Conservation (phyloP, 37 sponge, comb jelly and placozoan species). For the Geodia barretti region DNA sequence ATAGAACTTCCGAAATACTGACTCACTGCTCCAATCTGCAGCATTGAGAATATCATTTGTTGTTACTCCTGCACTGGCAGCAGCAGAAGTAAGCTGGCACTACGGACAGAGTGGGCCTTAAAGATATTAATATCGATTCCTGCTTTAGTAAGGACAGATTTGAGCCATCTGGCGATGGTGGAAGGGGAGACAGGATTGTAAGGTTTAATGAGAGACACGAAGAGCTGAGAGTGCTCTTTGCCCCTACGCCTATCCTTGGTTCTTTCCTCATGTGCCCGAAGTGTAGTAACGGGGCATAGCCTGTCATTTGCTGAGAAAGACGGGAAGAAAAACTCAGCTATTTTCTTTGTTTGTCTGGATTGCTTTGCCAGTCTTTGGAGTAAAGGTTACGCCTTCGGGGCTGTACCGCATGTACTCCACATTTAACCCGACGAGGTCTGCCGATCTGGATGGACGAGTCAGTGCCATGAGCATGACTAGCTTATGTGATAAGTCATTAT, state of each 20-base stretch:
- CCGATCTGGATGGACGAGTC: conserved; percentile 39
- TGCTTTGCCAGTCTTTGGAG: conserved; percentile 32
- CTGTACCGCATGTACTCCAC: background rate
- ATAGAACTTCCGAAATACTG: conserved; percentile 43
- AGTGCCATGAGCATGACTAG: conserved; percentile 24
- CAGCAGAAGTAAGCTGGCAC: conserved; percentile 15
- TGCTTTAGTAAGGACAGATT: background rate
- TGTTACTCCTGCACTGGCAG: conserved; percentile 16
- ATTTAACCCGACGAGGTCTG: conserved; percentile 17
- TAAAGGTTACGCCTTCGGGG: conserved; percentile 43
- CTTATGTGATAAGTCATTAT: conserved; percentile 5
- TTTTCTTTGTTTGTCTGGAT: conserved; percentile 2
- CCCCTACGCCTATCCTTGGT: background rate
- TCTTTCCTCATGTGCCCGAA: conserved; percentile 9
- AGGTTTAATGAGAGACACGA: conserved; percentile 26
- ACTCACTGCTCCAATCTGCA: conserved; percentile 42
- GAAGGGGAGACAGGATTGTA: conserved; percentile 24
- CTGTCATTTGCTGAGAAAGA: conserved; percentile 6
- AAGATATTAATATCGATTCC: conserved; percentile 13
- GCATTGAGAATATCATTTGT: conserved; percentile 37
- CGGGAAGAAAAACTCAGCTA: conserved; percentile 35
- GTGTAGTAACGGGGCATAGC: conserved; percentile 24
- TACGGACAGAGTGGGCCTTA: conserved; percentile 14
- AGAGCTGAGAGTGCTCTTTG: background rate
- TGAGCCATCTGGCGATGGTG: conserved; percentile 41